A percentile compares a stretch with the other conserved stretches of the same genome.
Evolutionary conservation across 2,888 invertebrate species (phyloP).

Genomic region (Mimas tiliae): DNA sequence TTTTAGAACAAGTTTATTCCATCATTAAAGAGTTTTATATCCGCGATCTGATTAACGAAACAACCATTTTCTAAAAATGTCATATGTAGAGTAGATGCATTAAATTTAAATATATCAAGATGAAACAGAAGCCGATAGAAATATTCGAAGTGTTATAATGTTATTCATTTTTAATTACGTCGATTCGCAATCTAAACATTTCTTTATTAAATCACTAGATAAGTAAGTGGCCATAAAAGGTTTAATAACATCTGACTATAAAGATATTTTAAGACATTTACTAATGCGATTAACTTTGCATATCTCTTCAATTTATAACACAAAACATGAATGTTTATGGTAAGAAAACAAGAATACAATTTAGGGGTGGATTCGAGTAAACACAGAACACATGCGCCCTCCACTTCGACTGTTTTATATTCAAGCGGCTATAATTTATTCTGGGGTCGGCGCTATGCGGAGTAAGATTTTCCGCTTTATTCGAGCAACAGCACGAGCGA

Average conservation of each 20-base stretch:
- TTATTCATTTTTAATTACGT: constrained; percentile 10
- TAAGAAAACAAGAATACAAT: constrained; percentile 18
- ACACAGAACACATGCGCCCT: constrained; percentile 37
- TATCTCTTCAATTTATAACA: background rate
- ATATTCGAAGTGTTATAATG: background rate
- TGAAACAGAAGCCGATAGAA: constrained; percentile 15
- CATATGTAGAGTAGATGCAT: background rate
- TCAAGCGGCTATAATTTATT: constrained; percentile 72
- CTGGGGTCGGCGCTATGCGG: constrained; percentile 56
- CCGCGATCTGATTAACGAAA: background rate
- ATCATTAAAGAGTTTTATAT: constrained; percentile 10
- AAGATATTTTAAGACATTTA: background rate
- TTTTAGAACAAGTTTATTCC: background rate
- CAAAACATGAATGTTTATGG: constrained; percentile 7
- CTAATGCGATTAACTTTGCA: constrained; percentile 5
- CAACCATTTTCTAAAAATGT: constrained; percentile 14
- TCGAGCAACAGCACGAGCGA: constrained; percentile 71
- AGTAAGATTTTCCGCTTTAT: constrained; percentile 79
- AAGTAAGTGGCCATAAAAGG: constrained; percentile 7
- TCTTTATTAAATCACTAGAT: constrained; percentile 3
- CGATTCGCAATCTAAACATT: background rate
- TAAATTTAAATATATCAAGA: constrained; percentile 17
- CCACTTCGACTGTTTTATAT: constrained; percentile 57
- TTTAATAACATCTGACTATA: constrained; percentile 12
- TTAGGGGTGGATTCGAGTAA: constrained; percentile 14